Base-by-base conservation (phyloP, 2,113 vertebrate genomes). In the Saguinus midas region DNA sequence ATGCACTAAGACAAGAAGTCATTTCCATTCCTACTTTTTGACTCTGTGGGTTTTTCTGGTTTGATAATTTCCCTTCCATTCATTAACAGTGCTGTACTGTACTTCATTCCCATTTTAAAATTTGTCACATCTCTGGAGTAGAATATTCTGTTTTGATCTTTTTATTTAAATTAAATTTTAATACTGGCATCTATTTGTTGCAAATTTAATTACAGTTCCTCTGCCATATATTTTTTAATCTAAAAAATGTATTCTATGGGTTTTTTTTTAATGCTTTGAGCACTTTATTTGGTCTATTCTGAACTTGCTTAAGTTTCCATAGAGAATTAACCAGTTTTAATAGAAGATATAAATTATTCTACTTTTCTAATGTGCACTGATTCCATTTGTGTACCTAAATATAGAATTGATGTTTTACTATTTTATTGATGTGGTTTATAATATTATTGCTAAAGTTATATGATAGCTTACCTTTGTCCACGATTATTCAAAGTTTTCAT, bases 311-410 rank as follows among this genome's bases (percentile, higher is more conserved):
- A 21, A 84, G 1, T 70, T 93, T 95, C 48, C 86, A 35, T 45
- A 87, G 32, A 80, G 27, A 83, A 91, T 88, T 57, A 81, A 66
- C 73, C n/a, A 68, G 6, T 88, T 91, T 94, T 37, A 95, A 91
- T 21, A 78, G 29, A 95, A 68, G 48, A 90, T 37, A 73, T 50
- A 87, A 79, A 75, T 92, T 61, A 57, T 17, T 29, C n/a, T 82
- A 29, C 48, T 91, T 57, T 25, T 78, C 29, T 94, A 84, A 88
- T 25, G 68, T 61, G 57, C 55, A 58, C 40, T 25, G 5, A 68
- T 75, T 95, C 27, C 57, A 86, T 80, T 68, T 87, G 8, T 40
- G 70, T 58, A 70, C 1, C 45, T 6, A n/a, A 70, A 45, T 57
- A 57, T 14, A 55, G 18, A 13, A 61, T 58, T 90, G 12, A 43